Percentiles rank a stretch among this genome's conserved stretches.
phyloP scores from a whole-genome alignment of 2,113 vertebrate genomes.

The Lagopus muta region DNA sequence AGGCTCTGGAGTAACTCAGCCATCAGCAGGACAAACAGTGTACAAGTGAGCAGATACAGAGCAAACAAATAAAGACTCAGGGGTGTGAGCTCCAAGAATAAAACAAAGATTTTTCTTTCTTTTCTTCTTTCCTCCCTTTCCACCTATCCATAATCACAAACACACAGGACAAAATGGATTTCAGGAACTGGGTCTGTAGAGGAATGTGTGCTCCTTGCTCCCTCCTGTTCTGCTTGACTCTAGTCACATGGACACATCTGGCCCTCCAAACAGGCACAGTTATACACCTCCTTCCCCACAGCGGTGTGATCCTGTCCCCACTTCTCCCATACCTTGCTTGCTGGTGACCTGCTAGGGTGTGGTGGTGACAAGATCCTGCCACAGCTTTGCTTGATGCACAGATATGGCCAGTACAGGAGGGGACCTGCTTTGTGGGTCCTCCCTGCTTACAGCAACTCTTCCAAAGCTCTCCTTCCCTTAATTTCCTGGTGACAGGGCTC shows the following conservation, averaged over 20 bases:
- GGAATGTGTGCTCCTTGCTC: not conserved
- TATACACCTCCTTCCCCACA: constrained; percentile 38
- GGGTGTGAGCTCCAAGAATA: constrained; percentile 5
- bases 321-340: not conserved
- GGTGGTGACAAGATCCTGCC: not conserved
- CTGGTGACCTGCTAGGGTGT: not conserved
- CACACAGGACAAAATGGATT: constrained; percentile 29
- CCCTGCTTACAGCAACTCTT: not conserved
- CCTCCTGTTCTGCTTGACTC: constrained; percentile 58
- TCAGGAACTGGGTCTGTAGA: constrained; percentile 36
- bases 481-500: not conserved
- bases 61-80: not conserved
- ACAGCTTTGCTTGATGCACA: not conserved
- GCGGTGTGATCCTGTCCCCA: not conserved
- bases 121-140: constrained; percentile 17
- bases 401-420: not conserved
- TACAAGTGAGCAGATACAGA: constrained; percentile 8
- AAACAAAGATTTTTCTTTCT: constrained; percentile 42
- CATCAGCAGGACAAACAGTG: not conserved
- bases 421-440: not conserved
- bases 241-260: not conserved
- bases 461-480: not conserved
- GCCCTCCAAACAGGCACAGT: constrained; percentile 24
- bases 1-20: not conserved
- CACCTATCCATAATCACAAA: not conserved